phyloP scores from a whole-genome alignment of 2,888 invertebrate species.

The Tipula unca region DNA sequence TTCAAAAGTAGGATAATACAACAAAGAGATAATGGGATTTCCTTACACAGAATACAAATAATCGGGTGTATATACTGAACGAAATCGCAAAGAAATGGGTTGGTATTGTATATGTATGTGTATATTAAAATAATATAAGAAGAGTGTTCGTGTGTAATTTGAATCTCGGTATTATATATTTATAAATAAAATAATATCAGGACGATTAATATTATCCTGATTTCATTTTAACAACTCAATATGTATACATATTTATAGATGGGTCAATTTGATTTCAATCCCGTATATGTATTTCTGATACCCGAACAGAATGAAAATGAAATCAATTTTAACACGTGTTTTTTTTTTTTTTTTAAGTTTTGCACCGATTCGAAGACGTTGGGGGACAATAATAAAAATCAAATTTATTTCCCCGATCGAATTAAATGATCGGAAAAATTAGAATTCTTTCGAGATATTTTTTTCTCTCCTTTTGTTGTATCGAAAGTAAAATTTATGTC shows the following conservation, averaged over 20 bases:
- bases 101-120: not conserved
- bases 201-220: not conserved
- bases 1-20: not conserved
- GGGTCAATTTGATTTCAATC: not conserved
- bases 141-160: not conserved
- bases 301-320: not conserved
- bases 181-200: too few relatives aligned
- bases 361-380: not conserved
- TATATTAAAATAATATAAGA: not conserved
- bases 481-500: not conserved
- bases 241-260: not conserved
- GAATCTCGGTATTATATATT: not conserved
- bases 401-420: not conserved
- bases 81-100: not conserved
- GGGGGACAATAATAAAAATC: not conserved
- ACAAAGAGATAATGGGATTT: not conserved
- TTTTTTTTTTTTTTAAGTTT: too few relatives aligned
- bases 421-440: conserved; percentile 14
- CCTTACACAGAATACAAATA: not conserved
- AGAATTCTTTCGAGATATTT: not conserved
- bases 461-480: not conserved
- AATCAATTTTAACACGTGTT: not conserved
- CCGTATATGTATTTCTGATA: not conserved
- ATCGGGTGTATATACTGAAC: not conserved
- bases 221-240: not conserved